Base-by-base conservation (phyloP, 2,888 invertebrate genomes). In the Pseudococcus jackbeardsleyi region DNA sequence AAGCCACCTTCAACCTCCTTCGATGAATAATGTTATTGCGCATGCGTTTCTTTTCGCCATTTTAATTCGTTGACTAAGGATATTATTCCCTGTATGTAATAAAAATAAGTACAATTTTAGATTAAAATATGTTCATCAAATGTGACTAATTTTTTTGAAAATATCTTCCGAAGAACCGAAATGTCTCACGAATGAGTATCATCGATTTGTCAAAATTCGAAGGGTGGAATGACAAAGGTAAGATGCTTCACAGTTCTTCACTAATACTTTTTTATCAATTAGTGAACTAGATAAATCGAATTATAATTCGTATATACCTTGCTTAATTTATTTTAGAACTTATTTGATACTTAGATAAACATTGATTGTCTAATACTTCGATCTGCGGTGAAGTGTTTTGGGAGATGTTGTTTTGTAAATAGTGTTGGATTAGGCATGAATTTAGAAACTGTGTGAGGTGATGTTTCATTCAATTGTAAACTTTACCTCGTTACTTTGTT, bases 1-100 rank as follows among this genome's bases (percentile, higher is more conserved):
- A 77, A 33, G 1, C 77, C 39, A n/a, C 77, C 46, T 46, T 19
- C 19, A 46, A 82, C 33, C 72, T 82, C 79, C n/a, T 42, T 79
- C 42, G n/a, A 19, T 46, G 79, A 46, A n/a, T 15, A 82, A 82
- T n/a, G 12, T 42, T 68, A 86, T 68, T 86, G 86, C 86, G 86
- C 86, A 72, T 86, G 86, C 86, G 86, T 46, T 19, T 59, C 68
- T 59, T 85, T 86, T 86, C 86, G 86, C 86, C 86, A 86, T 86
- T 68, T 86, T 86, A 86, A 59, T 86, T 86, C 86, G 64, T 86
- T 86, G 68, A 86, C 68, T 39, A 26, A 85, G 54, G 22, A 59
- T 85, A 85, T 50, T 84, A 46, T 85, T 59, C 64, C 12, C 0
- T 22, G 22, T 64, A 22, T 22, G 17, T 46, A 22, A 33, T 7